Base-by-base conservation (phyloP, 2,797 vertebrate species). In the Poeciliopsis turneri region DNA sequence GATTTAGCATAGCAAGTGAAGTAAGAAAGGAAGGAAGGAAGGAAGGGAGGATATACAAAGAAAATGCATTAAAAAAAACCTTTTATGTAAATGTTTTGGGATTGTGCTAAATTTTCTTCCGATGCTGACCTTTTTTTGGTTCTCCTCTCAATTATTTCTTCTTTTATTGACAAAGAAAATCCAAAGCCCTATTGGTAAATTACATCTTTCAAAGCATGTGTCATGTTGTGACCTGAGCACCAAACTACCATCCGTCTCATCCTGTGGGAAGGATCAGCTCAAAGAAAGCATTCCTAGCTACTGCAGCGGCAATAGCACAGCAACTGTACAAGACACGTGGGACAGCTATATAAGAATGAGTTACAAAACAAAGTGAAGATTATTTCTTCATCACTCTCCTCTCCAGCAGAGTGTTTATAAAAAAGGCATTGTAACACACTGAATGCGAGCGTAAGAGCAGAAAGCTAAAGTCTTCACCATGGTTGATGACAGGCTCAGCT, bases 401-500 rank as follows among this genome's bases (percentile, higher is more conserved):
- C 51, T 53, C 49, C 47, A 64, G 18, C 10, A 82, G 15, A 43
- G 30, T 74, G 55, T 76, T 82, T 79, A 45, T 79, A 81, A 81
- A 78, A 80, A 87, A 41, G 33, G 1, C 53, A 49, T 43, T 16
- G 18, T 75, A 30, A 41, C 45, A 16, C 45, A 23, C 57, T 23
- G 43, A 45, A 78, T 78, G 70, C 53, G 30, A 78, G 61, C 75
- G 76, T 72, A 80, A 84, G 74, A 85, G 28, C 59, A 46, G 81
- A 81, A 80, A 88, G 75, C 77, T 81, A 82, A 81, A 84, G 77
- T 87, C 86, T 78, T 87, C 88, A 71, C 8, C 66, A 33, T 10
- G 39, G 83, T 51, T 83, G 85, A 94, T 92, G 93, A 94, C 84
- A 90, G 92, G 83, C 86, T 86, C 79, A 81, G 89, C 78, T 57